Percentiles rank a stretch among this genome's conserved stretches.
phyloP scores from a whole-genome alignment of 2,888 invertebrate genomes.

The Agonopterix arenella region DNA sequence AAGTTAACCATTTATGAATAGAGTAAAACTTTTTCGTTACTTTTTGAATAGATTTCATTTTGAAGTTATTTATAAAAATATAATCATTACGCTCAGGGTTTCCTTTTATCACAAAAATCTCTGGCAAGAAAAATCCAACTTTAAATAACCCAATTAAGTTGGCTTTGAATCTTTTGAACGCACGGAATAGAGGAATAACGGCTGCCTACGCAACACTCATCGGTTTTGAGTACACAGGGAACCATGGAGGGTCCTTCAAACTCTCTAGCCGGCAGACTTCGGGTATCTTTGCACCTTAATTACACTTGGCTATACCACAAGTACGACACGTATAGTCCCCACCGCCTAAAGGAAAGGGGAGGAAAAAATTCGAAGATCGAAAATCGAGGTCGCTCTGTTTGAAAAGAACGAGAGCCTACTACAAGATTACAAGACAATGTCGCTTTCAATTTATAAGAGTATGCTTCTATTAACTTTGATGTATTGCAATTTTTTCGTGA shows the following conservation, averaged over 20 bases:
- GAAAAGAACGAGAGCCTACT: slow-evolving; percentile 34
- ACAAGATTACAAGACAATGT: slow-evolving; percentile 42
- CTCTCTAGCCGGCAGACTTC: slow-evolving; percentile 60
- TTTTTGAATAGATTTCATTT: too few species aligned
- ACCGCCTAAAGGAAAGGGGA: slow-evolving; percentile 45
- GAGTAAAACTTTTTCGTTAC: too few species aligned
- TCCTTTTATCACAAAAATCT: background rate
- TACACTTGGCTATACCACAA: slow-evolving; percentile 56
- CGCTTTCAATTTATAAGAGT: slow-evolving; percentile 28
- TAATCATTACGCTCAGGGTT: background rate
- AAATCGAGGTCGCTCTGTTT: slow-evolving; percentile 32
- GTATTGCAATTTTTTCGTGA: slow-evolving; percentile 12
- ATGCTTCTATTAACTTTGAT: slow-evolving; percentile 37
- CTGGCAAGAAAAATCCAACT: slow-evolving; percentile 5
- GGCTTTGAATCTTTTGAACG: slow-evolving; percentile 65
- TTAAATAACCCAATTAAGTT: slow-evolving; percentile 54
- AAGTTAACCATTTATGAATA: too few species aligned
- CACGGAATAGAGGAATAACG: slow-evolving; percentile 45
- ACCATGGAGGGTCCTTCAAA: slow-evolving; percentile 58
- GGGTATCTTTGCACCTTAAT: slow-evolving; percentile 76
- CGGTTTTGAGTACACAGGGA: slow-evolving; percentile 59
- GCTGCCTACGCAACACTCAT: slow-evolving; percentile 64
- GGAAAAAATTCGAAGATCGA: slow-evolving; percentile 43
- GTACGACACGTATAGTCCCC: slow-evolving; percentile 60
- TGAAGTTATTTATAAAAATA: background rate